Conservation (phyloP, 2,113 vertebrate species). For the Monarcha castaneiventris region DNA sequence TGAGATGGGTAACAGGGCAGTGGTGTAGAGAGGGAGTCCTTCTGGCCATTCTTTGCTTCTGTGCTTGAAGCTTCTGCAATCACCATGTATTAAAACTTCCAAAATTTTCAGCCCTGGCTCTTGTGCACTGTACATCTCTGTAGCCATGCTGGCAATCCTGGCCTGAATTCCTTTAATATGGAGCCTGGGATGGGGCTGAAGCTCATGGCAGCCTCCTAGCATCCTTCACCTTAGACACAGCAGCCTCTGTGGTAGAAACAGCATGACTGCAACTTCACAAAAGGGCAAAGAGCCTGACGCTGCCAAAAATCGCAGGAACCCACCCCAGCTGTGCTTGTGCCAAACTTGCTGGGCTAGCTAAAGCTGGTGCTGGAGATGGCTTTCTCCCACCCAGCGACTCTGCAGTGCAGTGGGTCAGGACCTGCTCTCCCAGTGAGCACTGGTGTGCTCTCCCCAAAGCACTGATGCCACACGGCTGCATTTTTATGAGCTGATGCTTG, state of each 20-base stretch:
- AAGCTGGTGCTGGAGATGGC: neutral
- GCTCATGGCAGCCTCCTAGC: neutral
- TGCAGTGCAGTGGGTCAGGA: neutral
- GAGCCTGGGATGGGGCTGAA: neutral
- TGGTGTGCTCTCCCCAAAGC: neutral
- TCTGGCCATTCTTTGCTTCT: neutral
- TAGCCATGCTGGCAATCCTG: neutral
- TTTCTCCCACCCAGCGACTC: neutral
- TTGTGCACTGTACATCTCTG: neutral
- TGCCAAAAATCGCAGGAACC: fast-evolving
- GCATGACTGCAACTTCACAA: neutral
- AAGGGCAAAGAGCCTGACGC: neutral
- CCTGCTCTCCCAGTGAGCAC: fast-evolving
- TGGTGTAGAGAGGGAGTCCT: neutral
- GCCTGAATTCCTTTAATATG: neutral
- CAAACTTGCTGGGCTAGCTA: neutral
- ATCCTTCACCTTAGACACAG: neutral
- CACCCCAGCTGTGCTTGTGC: neutral
- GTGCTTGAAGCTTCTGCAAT: neutral
- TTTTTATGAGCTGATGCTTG: neutral
- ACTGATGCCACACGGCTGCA: neutral
- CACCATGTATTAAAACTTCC: neutral
- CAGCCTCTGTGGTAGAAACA: neutral
- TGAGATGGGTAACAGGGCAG: neutral
- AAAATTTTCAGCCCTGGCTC: neutral